Percentiles rank a stretch among this genome's conserved stretches.
phyloP scores from a whole-genome alignment of 1,140 invertebrate species.

The Amphibalanus amphitrite region DNA sequence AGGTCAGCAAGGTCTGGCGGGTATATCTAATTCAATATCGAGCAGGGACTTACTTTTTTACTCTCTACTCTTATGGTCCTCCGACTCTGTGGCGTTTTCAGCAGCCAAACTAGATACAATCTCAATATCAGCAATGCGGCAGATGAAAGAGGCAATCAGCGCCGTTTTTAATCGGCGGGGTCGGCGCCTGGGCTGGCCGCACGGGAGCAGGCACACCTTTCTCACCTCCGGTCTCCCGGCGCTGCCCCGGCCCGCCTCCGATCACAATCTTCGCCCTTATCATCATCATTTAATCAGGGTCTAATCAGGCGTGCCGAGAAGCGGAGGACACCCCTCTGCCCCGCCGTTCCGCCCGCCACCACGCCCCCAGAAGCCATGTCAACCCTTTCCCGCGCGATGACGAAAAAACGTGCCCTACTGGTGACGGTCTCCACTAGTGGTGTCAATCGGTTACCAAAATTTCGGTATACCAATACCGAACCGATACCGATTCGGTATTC shows the following conservation, averaged over 20 bases:
- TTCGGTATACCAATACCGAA: too few relatives aligned
- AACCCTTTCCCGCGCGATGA: too few relatives aligned
- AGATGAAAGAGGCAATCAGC: background rate
- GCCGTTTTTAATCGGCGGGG: background rate
- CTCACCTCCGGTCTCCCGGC: background rate
- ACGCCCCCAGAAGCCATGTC: too few relatives aligned
- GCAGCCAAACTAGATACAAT: background rate
- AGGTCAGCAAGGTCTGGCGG: background rate
- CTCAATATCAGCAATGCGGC: background rate
- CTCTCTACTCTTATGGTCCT: background rate
- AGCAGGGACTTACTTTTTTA: background rate
- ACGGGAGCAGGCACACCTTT: background rate
- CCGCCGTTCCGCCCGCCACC: too few relatives aligned
- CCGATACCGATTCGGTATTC: too few relatives aligned
- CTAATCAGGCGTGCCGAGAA: background rate
- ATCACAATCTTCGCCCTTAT: background rate
- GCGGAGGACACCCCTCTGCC: background rate
- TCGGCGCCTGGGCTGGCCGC: too few relatives aligned
- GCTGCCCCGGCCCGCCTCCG: too few relatives aligned
- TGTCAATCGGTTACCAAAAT: too few relatives aligned
- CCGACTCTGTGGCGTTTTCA: background rate
- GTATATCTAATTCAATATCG: too few relatives aligned
- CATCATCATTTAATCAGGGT: background rate
- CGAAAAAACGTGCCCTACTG: too few relatives aligned
- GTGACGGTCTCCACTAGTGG: too few relatives aligned